phyloP scores from a whole-genome alignment of 2,113 vertebrate species.

The Tretioscincus oriximinensis region DNA sequence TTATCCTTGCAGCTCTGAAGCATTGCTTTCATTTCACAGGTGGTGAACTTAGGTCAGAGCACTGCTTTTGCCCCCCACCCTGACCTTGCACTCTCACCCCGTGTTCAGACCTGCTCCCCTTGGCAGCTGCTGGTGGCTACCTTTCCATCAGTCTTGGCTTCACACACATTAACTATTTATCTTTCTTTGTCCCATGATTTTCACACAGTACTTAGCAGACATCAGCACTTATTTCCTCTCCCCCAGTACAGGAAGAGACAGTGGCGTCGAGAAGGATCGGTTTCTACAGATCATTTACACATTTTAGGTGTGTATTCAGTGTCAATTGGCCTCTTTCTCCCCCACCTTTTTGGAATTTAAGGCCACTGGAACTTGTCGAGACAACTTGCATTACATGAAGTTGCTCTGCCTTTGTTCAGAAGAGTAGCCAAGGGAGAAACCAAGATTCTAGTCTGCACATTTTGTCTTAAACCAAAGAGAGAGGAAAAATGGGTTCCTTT shows the following conservation, averaged over 20 bases:
- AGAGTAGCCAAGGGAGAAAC: background rate
- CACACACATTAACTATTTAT: conserved; percentile 16
- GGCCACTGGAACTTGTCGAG: background rate
- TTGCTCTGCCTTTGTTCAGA: conserved; percentile 12
- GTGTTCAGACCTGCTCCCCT: too few relatives aligned
- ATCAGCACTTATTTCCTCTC: conserved; percentile 13
- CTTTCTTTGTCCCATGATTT: background rate
- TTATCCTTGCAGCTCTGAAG: background rate
- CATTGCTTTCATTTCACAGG: background rate
- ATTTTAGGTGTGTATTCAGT: background rate
- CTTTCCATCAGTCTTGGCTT: background rate
- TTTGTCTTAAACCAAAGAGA: background rate
- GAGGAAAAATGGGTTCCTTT: background rate
- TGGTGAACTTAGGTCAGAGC: background rate
- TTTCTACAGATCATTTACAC: conserved; percentile 7
- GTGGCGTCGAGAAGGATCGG: background rate
- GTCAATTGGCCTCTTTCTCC: background rate
- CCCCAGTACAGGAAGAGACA: background rate
- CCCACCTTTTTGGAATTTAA: background rate
- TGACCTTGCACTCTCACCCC: background rate
- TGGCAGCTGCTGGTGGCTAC: background rate
- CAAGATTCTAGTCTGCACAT: accelerated
- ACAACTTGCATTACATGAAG: background rate
- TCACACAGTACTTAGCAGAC: background rate
- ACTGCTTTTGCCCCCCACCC: background rate